Base-by-base conservation (phyloP, 1,140 invertebrate genomes). In the Ephestia elutella region DNA sequence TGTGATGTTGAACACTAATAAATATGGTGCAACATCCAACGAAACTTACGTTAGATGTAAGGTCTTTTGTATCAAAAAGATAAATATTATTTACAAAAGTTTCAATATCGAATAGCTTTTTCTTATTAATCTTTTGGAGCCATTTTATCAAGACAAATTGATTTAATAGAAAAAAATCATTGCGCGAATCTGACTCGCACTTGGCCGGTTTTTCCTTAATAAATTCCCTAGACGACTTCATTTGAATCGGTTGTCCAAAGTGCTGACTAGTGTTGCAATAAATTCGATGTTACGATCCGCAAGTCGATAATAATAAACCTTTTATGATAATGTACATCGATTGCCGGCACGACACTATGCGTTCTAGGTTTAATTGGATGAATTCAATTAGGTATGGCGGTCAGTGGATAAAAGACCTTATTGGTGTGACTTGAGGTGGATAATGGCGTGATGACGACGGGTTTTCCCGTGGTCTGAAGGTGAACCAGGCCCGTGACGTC, bases 391-490 rank as follows among this genome's bases (percentile, higher is more conserved):
- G 1, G 38, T 15, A 8, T 10, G 0, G 5, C n/a, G 0, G 0
- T 15, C n/a, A 17, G 13, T 44, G 15, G 38, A 44, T 44, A 44
- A 15, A 15, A 44, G n/a, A 44, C 55, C n/a, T 28, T 56, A 21
- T 28, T 25, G 5, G 13, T 15, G 19, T 17, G 1, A 30, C 0
- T 56, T 48, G 5, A 49, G n/a, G 35, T 56, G 2, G 18, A 15
- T 2, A 15, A 2, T 56, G 20, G 15, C 0, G 18, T 25, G 20
- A 9, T 15, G 5, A 20, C 25, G 19, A 0, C 21, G 38, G 44
- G 55, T 49, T 56, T 56, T 56, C 55, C 55, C 21, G 20, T 48
- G 18, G 44, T 32, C 51, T 38, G 55, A 56, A 56, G 55, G 55
- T 56, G 55, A 56, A 56, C 55, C 15, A 21, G 55, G 38, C 21